These are phyloP conservation scores for Tricholaema leucomelas DNA, from an alignment of 2,113 vertebrate genomes.

Conservation along the genomic window DNA sequence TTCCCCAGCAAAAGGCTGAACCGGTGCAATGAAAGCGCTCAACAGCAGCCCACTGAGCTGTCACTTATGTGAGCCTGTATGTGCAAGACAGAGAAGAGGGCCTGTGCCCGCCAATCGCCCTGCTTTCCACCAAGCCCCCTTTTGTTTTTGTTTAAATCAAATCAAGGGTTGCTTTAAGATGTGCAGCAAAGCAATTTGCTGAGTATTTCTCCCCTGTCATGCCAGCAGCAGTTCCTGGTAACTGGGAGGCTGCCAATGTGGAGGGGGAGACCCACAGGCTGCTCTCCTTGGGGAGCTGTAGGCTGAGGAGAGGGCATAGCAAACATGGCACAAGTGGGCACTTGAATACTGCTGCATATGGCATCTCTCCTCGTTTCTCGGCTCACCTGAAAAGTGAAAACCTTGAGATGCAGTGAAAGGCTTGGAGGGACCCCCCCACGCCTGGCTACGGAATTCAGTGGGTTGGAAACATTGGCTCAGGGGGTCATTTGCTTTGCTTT, in stretches of 20 bases:
- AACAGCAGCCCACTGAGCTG: conserved; percentile 55
- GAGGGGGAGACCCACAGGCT: not conserved
- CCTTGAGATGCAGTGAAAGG: not conserved
- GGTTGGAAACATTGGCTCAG: rapidly evolving
- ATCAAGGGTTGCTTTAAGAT: conserved; percentile 59
- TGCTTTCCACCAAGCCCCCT: conserved; percentile 56
- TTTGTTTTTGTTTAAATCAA: conserved; percentile 74
- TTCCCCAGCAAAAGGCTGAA: conserved; percentile 51
- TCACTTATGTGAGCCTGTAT: conserved; percentile 56
- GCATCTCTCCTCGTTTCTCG: not conserved
- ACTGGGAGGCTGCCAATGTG: conserved; percentile 38
- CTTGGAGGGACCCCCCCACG: not conserved
- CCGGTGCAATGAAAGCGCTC: conserved; percentile 61
- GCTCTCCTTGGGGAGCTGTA: not conserved
- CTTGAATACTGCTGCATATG: rapidly evolving
- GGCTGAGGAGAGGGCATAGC: not conserved
- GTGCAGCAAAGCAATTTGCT: conserved; percentile 66
- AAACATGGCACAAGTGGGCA: not conserved
- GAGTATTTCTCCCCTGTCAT: conserved; percentile 41
- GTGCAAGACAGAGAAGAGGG: conserved; percentile 46
- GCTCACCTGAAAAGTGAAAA: not conserved
- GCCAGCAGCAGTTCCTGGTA: conserved; percentile 66
- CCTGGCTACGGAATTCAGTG: not conserved
- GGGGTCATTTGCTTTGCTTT: not conserved
- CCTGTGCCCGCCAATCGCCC: conserved; percentile 51